Conservation (phyloP, 2,797 vertebrate genomes). For the Merluccius polli region DNA sequence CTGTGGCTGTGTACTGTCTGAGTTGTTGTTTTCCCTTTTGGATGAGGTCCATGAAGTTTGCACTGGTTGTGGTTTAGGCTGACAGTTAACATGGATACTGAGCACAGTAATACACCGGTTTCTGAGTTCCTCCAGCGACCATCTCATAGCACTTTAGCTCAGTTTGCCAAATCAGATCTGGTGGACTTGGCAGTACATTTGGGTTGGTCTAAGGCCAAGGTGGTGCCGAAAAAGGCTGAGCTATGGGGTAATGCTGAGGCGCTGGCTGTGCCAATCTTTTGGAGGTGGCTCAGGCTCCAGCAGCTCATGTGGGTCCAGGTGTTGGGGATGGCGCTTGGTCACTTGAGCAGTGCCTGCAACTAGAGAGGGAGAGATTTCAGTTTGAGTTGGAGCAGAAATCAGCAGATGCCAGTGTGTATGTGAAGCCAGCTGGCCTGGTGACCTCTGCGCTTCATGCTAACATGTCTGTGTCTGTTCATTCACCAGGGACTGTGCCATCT, state of each 20-base stretch:
- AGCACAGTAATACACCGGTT: too few species aligned
- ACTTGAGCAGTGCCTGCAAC: neutral
- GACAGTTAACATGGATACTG: too few species aligned
- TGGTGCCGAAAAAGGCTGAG: neutral
- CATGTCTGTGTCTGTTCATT: neutral
- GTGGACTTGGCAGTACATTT: conserved; percentile 3
- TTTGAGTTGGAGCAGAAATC: conserved; percentile 1
- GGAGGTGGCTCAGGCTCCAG: neutral
- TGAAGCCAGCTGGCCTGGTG: neutral
- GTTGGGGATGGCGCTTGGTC: neutral
- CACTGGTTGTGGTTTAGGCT: too few species aligned
- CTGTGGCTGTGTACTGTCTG: neutral
- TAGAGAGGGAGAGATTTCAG: neutral
- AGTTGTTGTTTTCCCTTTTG: neutral
- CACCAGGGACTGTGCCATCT: neutral
- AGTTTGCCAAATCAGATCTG: too few species aligned
- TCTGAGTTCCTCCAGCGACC: too few species aligned
- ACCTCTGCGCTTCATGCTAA: too few species aligned
- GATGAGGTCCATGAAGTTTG: too few species aligned
- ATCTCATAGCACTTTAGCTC: too few species aligned
- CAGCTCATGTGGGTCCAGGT: neutral
- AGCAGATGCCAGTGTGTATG: neutral
- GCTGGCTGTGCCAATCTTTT: conserved; percentile 4
- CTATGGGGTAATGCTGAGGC: neutral
- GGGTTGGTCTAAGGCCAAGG: neutral